A percentile compares a stretch with the other conserved stretches of the same genome.
Evolutionary conservation across 2,888 invertebrate species (phyloP).

Genomic region (Julus scanicus): DNA sequence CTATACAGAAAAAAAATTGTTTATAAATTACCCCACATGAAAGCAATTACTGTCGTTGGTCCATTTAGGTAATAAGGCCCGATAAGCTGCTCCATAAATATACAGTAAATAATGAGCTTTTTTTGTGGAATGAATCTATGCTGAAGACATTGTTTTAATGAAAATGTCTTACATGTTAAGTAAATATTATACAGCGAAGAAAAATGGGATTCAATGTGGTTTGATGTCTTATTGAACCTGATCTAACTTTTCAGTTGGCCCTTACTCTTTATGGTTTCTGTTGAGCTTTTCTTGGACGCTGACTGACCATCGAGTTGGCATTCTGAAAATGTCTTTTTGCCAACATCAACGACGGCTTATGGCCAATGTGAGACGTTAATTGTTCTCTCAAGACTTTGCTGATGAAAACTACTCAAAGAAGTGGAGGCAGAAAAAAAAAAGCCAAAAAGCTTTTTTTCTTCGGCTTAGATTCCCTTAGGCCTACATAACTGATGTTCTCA

Average conservation of each 20-base stretch:
- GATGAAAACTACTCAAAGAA: conserved; percentile 1
- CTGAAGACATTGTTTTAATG: no score
- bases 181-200: no score
- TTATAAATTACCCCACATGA: no score
- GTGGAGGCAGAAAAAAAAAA: background rate
- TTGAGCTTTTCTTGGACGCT: background rate
- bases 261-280: background rate
- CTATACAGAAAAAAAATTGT: no score
- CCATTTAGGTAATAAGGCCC: no score
- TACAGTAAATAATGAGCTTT: no score
- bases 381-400: conserved; percentile 33
- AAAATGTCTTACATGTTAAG: no score
- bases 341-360: conserved; percentile 31
- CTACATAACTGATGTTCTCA: background rate
- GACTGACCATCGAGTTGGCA: conserved; percentile 21
- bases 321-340: conserved; percentile 23
- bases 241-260: background rate
- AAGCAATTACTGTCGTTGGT: no score
- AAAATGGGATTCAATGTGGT: no score
- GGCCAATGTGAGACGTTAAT: conserved; percentile 6
- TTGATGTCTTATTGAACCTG: no score
- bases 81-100: no score
- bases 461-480: background rate
- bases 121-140: no score
- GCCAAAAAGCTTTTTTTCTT: background rate